phyloP scores from a whole-genome alignment of 53 echinoderm and acorn worm genomes.

The Actinopyga echinites region DNA sequence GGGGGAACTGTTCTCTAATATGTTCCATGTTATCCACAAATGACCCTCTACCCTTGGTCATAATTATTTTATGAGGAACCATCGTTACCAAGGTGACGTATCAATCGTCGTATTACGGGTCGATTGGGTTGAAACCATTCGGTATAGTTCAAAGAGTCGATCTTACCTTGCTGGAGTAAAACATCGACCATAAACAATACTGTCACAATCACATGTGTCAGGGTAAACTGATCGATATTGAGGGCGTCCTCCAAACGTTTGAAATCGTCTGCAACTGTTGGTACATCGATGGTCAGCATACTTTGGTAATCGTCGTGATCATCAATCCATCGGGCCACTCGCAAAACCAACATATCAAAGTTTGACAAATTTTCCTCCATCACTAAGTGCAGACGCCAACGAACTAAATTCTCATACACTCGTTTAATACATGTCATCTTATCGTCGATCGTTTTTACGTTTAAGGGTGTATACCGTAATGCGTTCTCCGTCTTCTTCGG shows the following conservation, averaged over 20 bases:
- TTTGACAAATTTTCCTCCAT: neutral
- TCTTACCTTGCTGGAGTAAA: no score
- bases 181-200: no score
- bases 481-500: neutral
- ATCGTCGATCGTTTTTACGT: neutral
- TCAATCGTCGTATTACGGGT: neutral
- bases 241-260: neutral
- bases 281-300: neutral
- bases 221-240: neutral
- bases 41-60: neutral
- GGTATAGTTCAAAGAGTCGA: no score
- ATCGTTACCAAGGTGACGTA: no score
- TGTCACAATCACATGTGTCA: no score
- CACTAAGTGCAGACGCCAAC: neutral
- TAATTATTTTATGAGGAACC: no score
- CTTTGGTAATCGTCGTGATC: neutral
- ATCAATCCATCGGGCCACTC: neutral
- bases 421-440: no score
- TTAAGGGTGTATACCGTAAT: conserved; percentile 7
- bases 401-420: neutral
- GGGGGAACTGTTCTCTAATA: conserved; percentile 30
- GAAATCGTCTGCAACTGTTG: neutral
- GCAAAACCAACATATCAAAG: neutral
- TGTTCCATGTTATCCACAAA: conserved; percentile 40
- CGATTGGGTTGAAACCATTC: neutral